Evolutionary conservation across 2,797 vertebrate species (phyloP), one percentile per base, ranked within the genome.

Genomic region (Falco biarmicus): DNA sequence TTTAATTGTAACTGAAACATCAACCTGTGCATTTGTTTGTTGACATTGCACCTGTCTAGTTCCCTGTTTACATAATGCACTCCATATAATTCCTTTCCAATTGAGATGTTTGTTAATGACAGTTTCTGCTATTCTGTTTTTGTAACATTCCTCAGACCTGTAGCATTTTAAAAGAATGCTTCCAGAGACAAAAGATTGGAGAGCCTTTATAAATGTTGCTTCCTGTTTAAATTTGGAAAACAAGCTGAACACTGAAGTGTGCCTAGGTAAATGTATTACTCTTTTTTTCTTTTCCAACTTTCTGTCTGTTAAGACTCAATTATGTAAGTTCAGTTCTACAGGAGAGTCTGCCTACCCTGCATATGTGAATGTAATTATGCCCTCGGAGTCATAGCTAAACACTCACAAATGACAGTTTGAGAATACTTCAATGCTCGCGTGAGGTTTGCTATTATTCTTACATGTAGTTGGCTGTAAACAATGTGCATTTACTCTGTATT

Each of bases 401-500:
- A 45, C 91, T 97, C 93, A 94, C 80, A 92, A 70, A 61, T 65
- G 74, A 86, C 66, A 89, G 70, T 70, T 90, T 74, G 85, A 61
- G 24, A 90, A 56, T 84, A 89, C 73, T 96, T 91, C 91, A 63
- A 45, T 94, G 65, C 89, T 97, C 73, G 15, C 95, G 94, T 97
- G 96, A 98, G 94, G 95, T 96, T 97, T 95, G 91, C 96, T 98
- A 15, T 96, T 93, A 76, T 96, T 97, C 87, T 97, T 96, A 75
- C 90, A 51, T 97, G 93, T 98, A 97, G 78, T 81, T 97, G 93
- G 93, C 97, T 98, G 93, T 98, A 97, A 97, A 97, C 94, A 95
- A 74, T 94, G 93, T 98, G 97, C 97, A 92, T 97, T 97, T 98
- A 93, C 51, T 97, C 96, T 97, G 94, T 98, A 97, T 98, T 98